Evolutionary conservation across 2,797 vertebrate species (phyloP), one percentile per base, ranked within the genome.

Genomic region (Myotis vivesi): DNA sequence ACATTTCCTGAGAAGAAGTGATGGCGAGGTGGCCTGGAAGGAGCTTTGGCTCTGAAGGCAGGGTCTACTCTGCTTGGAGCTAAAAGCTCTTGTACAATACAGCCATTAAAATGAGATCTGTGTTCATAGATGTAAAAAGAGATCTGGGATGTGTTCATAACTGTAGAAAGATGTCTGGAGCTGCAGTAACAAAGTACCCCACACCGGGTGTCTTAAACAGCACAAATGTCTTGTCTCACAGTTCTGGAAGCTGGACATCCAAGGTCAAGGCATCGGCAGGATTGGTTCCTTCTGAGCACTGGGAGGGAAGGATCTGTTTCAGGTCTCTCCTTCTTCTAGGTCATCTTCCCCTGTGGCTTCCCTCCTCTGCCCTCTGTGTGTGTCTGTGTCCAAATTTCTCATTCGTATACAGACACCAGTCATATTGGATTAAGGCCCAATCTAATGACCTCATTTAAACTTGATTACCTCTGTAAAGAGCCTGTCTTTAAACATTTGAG

Each of bases 81-180:
- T 17, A 15, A 62, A 64, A 85, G 55, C 62, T 71, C 10, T 81
- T 69, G 13, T 0, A 8, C 17, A 19, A 1, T 1, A 49, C 2
- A 41, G 12, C 20, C 41, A 1, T 71, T 81, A 59, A 20, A 85
- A 64, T 30, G 30, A 93, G 51, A 1, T 36, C 22, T 13, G 0
- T 30, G 49, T 7, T 46, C 6, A 15, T 5, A 12, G 30, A 13
- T 36, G 19, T 49, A 41, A 80, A 69, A 36, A 55, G 41, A 28
- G 1, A 2, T 51, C 73, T 19, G 0, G 13, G 23, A 9, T 15
- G 23, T 19, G 19, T 25, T 5, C 44, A 0, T n/a, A 19, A 0
- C 19, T 33, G 80, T 87, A 57, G 55, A 57, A 57, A 25, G 55
- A 25, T 59, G 57, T 59, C 57, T 69, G 59, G 41, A 4, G 84